Evolutionary conservation across 2,113 vertebrate genomes (phyloP).

Genomic region (Malaclemys terrapin): DNA sequence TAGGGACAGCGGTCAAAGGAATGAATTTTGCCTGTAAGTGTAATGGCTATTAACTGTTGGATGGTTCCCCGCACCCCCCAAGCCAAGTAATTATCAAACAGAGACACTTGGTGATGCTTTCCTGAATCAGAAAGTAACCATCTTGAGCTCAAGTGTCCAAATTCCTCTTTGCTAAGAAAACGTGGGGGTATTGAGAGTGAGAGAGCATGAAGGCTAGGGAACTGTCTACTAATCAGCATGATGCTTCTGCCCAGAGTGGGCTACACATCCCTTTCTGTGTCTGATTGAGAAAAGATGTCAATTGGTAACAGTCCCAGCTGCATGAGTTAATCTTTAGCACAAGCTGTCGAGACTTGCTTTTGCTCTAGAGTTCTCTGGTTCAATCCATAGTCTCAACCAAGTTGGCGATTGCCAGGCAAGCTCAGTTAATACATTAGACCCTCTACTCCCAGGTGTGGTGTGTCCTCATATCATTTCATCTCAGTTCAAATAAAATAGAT

Average conservation of each 20-base stretch:
- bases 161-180: neutral
- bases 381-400: neutral
- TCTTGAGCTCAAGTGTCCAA: neutral
- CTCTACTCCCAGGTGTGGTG: neutral
- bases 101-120: neutral
- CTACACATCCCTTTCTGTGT: neutral
- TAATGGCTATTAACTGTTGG: neutral
- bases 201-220: neutral
- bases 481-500: neutral
- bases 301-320: fast-evolving
- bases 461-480: neutral
- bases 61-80: neutral
- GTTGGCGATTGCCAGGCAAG: fast-evolving
- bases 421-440: neutral
- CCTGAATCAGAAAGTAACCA: neutral
- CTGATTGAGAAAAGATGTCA: neutral
- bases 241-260: fast-evolving
- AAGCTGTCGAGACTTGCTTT: neutral
- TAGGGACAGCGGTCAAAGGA: slow-evolving; percentile 48
- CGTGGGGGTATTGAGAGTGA: neutral
- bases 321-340: fast-evolving
- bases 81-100: neutral
- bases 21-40: neutral
- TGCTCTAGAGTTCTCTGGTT: neutral
- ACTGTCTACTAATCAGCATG: fast-evolving